Evolutionary conservation across 2,113 vertebrate genomes (phyloP), one percentile per base, ranked within the genome.

Genomic region (Budorcas taxicolor): DNA sequence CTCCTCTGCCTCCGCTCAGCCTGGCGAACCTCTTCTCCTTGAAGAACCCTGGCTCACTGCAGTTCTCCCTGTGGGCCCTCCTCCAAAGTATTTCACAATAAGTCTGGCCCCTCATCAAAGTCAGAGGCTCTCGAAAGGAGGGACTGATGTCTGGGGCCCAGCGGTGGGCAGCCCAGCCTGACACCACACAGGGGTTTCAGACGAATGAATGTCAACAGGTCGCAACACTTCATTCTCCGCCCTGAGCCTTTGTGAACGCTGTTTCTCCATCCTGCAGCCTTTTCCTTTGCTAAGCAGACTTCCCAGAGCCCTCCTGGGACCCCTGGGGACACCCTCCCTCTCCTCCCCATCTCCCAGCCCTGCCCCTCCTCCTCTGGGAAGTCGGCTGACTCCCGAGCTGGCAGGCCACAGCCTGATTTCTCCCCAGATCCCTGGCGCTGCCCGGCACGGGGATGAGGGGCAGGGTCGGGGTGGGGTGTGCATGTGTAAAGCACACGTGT

Each of bases 401-500:
- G 47, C 62, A 6, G 36, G 71, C 19, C 36, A n/a, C 15, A 16
- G 82, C 36, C 86, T 67, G 36, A 31, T 33, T 62, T 58, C 81
- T 82, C 80, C 7, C 47, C 45, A 29, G 53, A 27, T 19, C 36
- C 74, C 74, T 10, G 52, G 74, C 36, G 36, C 0, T 45, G 17
- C 27, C 45, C 9, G 21, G 25, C 21, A 29, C 0, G 3, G 82
- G 36, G 57, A 45, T 0, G 4, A 52, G 15, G 13, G 31, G 67
- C 43, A 31, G 71, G 52, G 47, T 3, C 0, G 0, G 78, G 13
- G 47, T 40, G 27, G 47, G 6, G 1, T 45, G 21, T 12, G 31
- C 16, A 0, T 0, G 11, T 7, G 31, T 74, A 45, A 19, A 11
- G 2, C 57, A 80, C 31, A 31, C 2, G 0, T 0, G 31, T 4